Evolutionary conservation across 2,113 vertebrate genomes (phyloP).

Genomic region (Brevimyrus niger): DNA sequence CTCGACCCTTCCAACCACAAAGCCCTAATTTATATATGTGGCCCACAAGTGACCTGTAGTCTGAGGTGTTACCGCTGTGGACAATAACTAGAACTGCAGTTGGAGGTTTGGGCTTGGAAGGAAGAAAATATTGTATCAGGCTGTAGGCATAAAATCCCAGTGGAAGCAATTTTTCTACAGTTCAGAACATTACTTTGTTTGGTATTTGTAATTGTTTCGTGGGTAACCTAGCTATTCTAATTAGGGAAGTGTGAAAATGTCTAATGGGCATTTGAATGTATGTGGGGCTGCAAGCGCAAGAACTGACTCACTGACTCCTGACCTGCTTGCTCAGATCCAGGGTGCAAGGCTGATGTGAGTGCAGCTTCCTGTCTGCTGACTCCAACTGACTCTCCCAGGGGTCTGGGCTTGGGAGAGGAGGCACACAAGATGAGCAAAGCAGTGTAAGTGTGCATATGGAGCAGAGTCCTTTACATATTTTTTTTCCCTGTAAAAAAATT

Average conservation of each 20-base stretch:
- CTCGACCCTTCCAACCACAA: background rate
- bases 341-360: conserved; percentile 40
- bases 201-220: background rate
- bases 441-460: conserved; percentile 48
- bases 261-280: background rate
- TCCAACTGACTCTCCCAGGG: conserved; percentile 27
- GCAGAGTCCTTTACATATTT: background rate
- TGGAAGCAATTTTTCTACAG: background rate
- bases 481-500: background rate
- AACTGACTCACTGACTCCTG: background rate
- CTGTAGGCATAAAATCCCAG: background rate
- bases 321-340: conserved; percentile 39
- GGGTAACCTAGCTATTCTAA: background rate
- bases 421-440: conserved; percentile 40
- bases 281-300: background rate
- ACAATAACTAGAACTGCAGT: background rate
- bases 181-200: background rate
- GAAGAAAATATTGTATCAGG: background rate
- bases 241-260: background rate
- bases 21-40: background rate
- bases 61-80: background rate
- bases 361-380: conserved; percentile 35
- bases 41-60: background rate
- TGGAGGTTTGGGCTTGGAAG: background rate
- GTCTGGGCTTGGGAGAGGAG: conserved; percentile 43